Evolutionary conservation across 64 coral and sea anemone genomes (phyloP).

Genomic region (Astreopora myriophthalma): DNA sequence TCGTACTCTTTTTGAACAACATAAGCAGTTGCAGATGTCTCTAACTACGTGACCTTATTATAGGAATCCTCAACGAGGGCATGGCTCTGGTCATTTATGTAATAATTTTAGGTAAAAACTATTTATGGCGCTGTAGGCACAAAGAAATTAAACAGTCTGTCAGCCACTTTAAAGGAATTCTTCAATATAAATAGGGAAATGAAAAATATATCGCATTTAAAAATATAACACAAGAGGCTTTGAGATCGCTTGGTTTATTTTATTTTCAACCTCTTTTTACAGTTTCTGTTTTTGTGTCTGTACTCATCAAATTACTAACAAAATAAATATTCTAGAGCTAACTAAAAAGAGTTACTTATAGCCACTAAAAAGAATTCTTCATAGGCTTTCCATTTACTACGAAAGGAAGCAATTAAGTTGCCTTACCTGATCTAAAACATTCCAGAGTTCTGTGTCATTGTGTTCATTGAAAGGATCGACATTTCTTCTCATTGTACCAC

Average conservation of each 20-base stretch:
- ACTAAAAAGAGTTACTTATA: too few species aligned
- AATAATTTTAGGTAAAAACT: not conserved
- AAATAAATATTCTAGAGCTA: too few species aligned
- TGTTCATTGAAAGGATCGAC: constrained; percentile 90
- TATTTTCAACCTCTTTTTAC: too few species aligned
- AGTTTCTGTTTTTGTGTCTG: too few species aligned
- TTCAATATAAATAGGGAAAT: not conserved
- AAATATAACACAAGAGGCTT: too few species aligned
- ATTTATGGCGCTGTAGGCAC: not conserved
- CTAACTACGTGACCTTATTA: not conserved
- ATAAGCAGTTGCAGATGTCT: not conserved
- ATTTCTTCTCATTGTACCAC: constrained; percentile 92
- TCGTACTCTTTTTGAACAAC: not conserved
- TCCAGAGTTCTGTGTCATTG: constrained; percentile 74
- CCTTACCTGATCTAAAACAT: constrained; percentile 79
- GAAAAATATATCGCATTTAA: too few species aligned
- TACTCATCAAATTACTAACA: too few species aligned
- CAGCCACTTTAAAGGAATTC: not conserved
- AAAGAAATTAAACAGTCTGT: not conserved
- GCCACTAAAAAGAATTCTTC: too few species aligned
- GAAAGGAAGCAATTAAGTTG: too few species aligned
- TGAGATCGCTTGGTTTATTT: too few species aligned
- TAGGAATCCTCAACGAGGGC: not conserved
- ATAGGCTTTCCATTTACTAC: too few species aligned
- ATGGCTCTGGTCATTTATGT: not conserved